Base-by-base conservation (phyloP, 2,797 vertebrate genomes). In the Smutsia gigantea region DNA sequence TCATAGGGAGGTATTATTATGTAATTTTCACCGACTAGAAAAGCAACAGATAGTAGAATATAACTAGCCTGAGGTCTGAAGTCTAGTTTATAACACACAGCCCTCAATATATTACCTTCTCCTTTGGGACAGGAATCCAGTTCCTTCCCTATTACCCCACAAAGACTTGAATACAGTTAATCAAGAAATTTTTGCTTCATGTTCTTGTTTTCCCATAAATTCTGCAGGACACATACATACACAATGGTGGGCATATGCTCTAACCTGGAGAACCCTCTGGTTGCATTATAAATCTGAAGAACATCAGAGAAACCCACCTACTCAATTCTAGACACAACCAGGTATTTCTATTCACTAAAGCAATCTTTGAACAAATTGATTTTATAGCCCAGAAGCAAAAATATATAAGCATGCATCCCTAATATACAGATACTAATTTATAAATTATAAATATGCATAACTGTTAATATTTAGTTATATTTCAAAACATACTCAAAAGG, bases 171-270 rank as follows among this genome's bases (percentile, higher is more conserved):
- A 77, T 61, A 59, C 4, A 90, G 53, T 49, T 91, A 74, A 95
- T 89, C 18, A 75, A 69, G 71, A 93, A 94, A 90, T 42, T 96
- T 89, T 95, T 97, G 19, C 42, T 37, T 94, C 10, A 3, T 85
- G 31, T 88, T 55, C 9, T 61, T 75, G 25, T 74, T 74, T 69
- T 83, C 55, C 34, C 23, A 69, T 21, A 86, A 14, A 27, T 17
- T 34, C 46, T 79, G 29, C 15, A 86, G 63, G 13, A 51, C 61
- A 82, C 31, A 74, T 18, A 53, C 37, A 51, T 15, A 0, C 66
- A 37, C 6, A 42, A 3, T 18, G 14, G 25, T 15, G 23, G 12
- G 7, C 53, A 84, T 11, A 39, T 31, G 4, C 11, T 34, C 27
- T 1, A 34, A 68, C 7, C 23, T 31, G 13, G 53, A 86, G 69